Conservation (phyloP, 2,797 vertebrate species). For the Helostoma temminkii region DNA sequence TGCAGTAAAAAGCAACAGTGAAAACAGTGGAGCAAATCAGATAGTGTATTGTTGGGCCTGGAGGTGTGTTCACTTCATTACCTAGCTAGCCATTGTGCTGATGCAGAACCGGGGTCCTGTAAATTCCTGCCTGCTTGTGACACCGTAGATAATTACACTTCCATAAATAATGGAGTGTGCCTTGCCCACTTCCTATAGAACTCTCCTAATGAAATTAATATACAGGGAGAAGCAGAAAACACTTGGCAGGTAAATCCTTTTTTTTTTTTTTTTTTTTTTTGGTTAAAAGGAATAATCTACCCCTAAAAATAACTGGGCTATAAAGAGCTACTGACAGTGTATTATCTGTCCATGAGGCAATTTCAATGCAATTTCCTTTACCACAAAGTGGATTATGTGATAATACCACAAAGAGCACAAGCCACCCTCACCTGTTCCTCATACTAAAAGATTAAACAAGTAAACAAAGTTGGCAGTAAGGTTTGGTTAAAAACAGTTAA, state of each 20-base stretch:
- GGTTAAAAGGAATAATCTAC: constrained; percentile 44
- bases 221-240: constrained; percentile 64
- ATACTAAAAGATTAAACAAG: constrained; percentile 31
- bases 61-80: constrained; percentile 80
- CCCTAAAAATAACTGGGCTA: constrained; percentile 32
- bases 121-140: constrained; percentile 82
- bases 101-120: constrained; percentile 81
- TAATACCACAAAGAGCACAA: constrained; percentile 23
- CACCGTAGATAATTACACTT: constrained; percentile 83
- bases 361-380: constrained; percentile 38
- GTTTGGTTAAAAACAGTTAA: constrained; percentile 11
- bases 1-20: constrained; percentile 40
- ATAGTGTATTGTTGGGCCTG: constrained; percentile 66
- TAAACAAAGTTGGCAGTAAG: constrained; percentile 16
- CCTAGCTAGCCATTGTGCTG: constrained; percentile 78
- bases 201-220: constrained; percentile 80
- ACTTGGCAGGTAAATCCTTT: constrained; percentile 62
- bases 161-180: constrained; percentile 83
- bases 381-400: constrained; percentile 37
- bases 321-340: constrained; percentile 24
- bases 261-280: constrained; percentile 5
- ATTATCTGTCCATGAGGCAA: constrained; percentile 34
- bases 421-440: not conserved
- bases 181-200: constrained; percentile 78
- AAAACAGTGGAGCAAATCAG: constrained; percentile 61